These are phyloP conservation scores for Agrotis exclamationis DNA, from an alignment of 2,888 invertebrate species.

Conservation along the genomic window DNA sequence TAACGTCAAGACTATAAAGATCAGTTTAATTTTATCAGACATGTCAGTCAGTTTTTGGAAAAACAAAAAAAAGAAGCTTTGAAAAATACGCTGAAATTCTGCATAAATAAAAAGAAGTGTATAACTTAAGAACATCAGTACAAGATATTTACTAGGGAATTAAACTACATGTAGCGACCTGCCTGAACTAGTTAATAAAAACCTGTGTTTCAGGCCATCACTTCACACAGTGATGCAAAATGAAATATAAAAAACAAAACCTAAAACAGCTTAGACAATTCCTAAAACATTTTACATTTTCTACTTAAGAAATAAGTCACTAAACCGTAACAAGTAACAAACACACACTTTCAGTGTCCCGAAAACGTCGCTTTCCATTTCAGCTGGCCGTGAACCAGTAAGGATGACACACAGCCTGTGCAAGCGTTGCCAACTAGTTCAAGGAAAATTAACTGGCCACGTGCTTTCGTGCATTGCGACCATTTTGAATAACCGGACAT, in stretches of 20 bases:
- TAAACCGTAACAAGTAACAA: background rate
- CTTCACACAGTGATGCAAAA: too few species aligned
- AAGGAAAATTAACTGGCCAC: slow-evolving; percentile 20
- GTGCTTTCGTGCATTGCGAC: background rate
- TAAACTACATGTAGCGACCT: too few species aligned
- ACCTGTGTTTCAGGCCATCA: too few species aligned
- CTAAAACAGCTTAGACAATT: background rate
- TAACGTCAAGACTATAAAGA: too few species aligned
- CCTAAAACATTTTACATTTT: background rate
- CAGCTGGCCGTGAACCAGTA: slow-evolving; percentile 39
- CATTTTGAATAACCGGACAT: slow-evolving; percentile 11
- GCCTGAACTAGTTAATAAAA: too few species aligned
- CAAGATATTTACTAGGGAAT: too few species aligned
- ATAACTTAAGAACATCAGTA: too few species aligned
- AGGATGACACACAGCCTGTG: slow-evolving; percentile 13
- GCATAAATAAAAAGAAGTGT: too few species aligned
- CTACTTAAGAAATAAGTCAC: background rate
- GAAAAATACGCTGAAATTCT: too few species aligned
- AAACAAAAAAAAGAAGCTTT: too few species aligned
- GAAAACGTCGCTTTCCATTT: slow-evolving; percentile 25
- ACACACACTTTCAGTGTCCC: background rate
- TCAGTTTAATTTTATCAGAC: too few species aligned
- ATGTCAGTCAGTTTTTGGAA: too few species aligned
- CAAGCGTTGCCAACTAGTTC: slow-evolving; percentile 51
- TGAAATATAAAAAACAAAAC: background rate